Evolutionary conservation across 2,888 invertebrate genomes (phyloP), one percentile per base, ranked within the genome.

Genomic region (Nemapogon koenigi): DNA sequence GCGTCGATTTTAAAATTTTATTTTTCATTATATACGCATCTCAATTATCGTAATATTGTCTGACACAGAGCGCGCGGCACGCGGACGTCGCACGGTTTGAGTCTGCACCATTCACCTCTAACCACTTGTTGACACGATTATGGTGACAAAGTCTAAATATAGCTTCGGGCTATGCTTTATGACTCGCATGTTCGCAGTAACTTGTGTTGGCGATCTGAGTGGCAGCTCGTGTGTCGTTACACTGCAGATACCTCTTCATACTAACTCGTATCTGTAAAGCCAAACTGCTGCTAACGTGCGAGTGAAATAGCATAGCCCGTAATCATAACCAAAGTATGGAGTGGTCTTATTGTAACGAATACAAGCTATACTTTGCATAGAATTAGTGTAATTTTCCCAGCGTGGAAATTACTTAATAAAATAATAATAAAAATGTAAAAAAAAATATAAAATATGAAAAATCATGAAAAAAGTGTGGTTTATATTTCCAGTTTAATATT

Each of bases 361-460:
- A 89, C 88, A 88, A 88, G 87, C 90, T 90, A 90, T 90, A 90
- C 90, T 90, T 90, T 90, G 90, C 90, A 90, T 90, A 88, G 88
- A 89, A 88, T 87, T 89, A 89, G 89, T 89, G 88, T 85, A 87
- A 85, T 88, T 88, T 89, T 89, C 88, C 87, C 83, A 84, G 81
- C 82, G 80, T 81, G 80, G 75, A 81, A 81, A 78, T 78, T 75
- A 79, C 76, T 78, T 57, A 59, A 61, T 59, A 59, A 60, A 54
- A 53, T 52, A 58, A 57, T 58, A 58, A 57, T 52, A 51, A 46
- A 49, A 54, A 59, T 53, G 57, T 54, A 59, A 58, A 53, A 53
- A 52, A 59, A 54, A 55, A 55, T 53, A 54, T 51, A 49, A 53
- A 52, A 51, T 49, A 49, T 51, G 49, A 41, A 42, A 55, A 53